Base-by-base conservation (phyloP, 2,797 vertebrate species). In the Orestias chungarensis region DNA sequence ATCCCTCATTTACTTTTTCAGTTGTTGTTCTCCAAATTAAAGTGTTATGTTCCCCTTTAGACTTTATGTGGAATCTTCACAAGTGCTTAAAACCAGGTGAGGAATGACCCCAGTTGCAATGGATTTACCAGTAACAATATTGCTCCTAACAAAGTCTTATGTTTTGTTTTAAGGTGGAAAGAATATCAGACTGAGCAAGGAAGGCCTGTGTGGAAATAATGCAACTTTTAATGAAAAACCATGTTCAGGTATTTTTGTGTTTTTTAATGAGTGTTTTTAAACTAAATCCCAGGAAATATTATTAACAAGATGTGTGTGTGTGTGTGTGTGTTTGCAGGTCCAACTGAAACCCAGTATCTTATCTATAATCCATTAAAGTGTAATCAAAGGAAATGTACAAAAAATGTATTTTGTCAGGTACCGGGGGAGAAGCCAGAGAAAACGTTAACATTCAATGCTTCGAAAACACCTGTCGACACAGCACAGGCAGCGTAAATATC, bases 391-490 rank as follows among this genome's bases (percentile, higher is more conserved):
- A 1, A 29, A 7, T 62, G 59, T n/a, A 40, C n/a, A 40, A 25
- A 42, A 62, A 4, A 0, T 3, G 23, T 40, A 14, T 12, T 1
- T 25, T 62, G 59, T 76, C 3, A 65, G 2, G 2, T 1, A 65
- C 17, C 38, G 40, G n/a, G 4, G 25, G 1, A 6, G 42, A 9
- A 2, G 2, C 35, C 50, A 0, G 62, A 66, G 1, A 6, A 0
- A 15, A 3, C 3, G 1, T 1, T 61, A 6, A 12, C 0, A 14
- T 0, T 25, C 0, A 2, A 27, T 3, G 0, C 0, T 1, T 0
- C 0, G 6, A 2, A 2, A 0, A 17, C 23, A 1, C 3, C 0
- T 5, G n/a, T 2, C 12, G 68, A 23, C 46, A 3, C 40, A 20
- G 31, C 71, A 1, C 6, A 31, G 0, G 79, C 81, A 65, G 7